Evolutionary conservation across 2,797 vertebrate genomes (phyloP), one percentile per base, ranked within the genome.

Genomic region (Aphelocoma californica): DNA sequence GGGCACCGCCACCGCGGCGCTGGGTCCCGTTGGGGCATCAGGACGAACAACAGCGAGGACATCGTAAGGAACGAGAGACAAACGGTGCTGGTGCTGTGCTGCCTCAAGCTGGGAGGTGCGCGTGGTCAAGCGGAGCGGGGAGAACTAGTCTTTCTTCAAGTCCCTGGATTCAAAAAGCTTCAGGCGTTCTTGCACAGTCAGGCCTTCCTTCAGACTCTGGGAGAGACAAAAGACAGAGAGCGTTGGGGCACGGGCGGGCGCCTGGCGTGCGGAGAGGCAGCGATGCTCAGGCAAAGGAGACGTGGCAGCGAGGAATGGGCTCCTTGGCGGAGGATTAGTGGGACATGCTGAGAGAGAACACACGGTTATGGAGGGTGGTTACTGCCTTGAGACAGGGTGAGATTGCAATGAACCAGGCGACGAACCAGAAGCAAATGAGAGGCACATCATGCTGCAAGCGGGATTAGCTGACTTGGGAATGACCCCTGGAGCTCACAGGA

Each of bases 201-300:
- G 98, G 97, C 99, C 99, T 98, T 99, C 99, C 97, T 99, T 99
- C 97, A 99, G 98, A 98, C 99, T 99, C 99, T 99, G 98, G 93
- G 51, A 92, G 75, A 95, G 86, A 96, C 32, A 92, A 88, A 86
- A 88, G 50, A 89, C 44, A 94, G 50, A 92, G 1, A 81, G 81
- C 4, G 48, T 11, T 16, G 90, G 90, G 94, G 60, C 9, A 2
- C 5, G 40, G 81, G 47, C 3, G 16, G 60, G 61, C 6, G 17
- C 1, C 29, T 3, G 61, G 66, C 40, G 50, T 24, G 5, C 3
- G 14, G 69, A 15, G 6, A 50, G 58, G 81, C 74, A 10, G 71
- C 4, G 89, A 7, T 12, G 95, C 81, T 60, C 51, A 32, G 93
- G 93, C 42, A 74, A 50, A 74, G 92, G 86, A 70, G 56, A 24